phyloP scores from a whole-genome alignment of 2,888 invertebrate species.

The Magallana nippona region DNA sequence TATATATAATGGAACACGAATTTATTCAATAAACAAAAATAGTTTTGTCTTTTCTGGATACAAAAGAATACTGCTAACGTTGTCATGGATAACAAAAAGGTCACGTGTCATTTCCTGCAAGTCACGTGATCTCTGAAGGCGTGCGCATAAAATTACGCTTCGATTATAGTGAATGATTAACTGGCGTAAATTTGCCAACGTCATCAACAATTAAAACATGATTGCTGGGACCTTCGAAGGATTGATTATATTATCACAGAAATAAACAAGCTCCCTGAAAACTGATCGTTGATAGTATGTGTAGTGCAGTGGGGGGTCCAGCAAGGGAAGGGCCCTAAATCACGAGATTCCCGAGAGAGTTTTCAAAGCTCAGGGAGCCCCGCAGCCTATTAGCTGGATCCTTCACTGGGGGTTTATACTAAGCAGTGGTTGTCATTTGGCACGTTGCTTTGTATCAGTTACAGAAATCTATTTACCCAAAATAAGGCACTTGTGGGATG shows the following conservation, averaged over 20 bases:
- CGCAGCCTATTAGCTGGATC: too few relatives aligned
- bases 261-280: conserved; percentile 28
- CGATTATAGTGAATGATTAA: background rate
- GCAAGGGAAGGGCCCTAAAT: too few relatives aligned
- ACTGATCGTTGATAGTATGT: conserved; percentile 5
- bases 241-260: conserved; percentile 10
- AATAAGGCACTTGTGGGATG: conserved; percentile 2
- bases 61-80: conserved; percentile 1
- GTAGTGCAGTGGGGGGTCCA: too few relatives aligned
- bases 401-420: too few relatives aligned
- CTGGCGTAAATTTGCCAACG: background rate
- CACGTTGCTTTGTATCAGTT: conserved; percentile 17
- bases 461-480: background rate
- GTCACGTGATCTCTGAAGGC: background rate
- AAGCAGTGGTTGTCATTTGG: conserved; percentile 16
- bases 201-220: conserved; percentile 23
- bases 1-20: background rate
- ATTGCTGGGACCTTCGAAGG: conserved; percentile 14
- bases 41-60: background rate
- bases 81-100: conserved; percentile 25
- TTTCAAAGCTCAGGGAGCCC: too few relatives aligned
- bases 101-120: conserved; percentile 25
- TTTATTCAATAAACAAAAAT: conserved; percentile 1
- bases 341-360: too few relatives aligned
- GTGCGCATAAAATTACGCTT: background rate